Conservation (phyloP, 2,888 invertebrate genomes). For the Drosophila subsilvestris region DNA sequence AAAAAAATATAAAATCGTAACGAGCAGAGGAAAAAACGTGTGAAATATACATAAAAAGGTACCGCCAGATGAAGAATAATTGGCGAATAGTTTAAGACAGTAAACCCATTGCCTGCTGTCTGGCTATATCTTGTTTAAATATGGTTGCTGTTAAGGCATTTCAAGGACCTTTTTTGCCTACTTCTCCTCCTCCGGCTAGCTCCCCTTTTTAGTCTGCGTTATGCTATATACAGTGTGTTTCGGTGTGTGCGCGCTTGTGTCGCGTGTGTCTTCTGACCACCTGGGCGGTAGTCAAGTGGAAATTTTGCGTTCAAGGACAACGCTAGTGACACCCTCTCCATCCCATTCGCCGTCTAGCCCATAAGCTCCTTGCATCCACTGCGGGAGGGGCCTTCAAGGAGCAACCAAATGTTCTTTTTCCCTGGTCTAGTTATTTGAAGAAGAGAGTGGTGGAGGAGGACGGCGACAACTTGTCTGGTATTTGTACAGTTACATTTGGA, state of each 20-base stretch:
- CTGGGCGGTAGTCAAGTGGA: constrained; percentile 68
- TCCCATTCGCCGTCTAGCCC: constrained; percentile 1
- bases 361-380: neutral
- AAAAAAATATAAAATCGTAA: constrained; percentile 74
- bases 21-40: constrained; percentile 72
- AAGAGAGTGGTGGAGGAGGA: constrained; percentile 1
- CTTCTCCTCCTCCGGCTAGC: constrained; percentile 17
- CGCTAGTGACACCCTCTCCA: constrained; percentile 44
- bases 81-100: constrained; percentile 20
- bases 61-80: constrained; percentile 40
- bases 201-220: constrained; percentile 25
- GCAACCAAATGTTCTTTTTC: constrained; percentile 4
- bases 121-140: constrained; percentile 2
- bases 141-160: constrained; percentile 26
- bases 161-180: constrained; percentile 56
- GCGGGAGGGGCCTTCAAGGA: neutral
- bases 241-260: constrained; percentile 31
- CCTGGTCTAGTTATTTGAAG: constrained; percentile 11
- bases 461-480: constrained; percentile 30
- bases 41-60: constrained; percentile 72
- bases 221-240: constrained; percentile 1
- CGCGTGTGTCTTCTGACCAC: constrained; percentile 57
- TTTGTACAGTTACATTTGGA: constrained; percentile 30
- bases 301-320: constrained; percentile 82
- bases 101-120: constrained; percentile 8